Percentiles rank a stretch among this genome's conserved stretches.
These are phyloP conservation scores for Hirtodrosophila alboralis DNA, from an alignment of 2,888 invertebrate genomes.

Conservation along the genomic window DNA sequence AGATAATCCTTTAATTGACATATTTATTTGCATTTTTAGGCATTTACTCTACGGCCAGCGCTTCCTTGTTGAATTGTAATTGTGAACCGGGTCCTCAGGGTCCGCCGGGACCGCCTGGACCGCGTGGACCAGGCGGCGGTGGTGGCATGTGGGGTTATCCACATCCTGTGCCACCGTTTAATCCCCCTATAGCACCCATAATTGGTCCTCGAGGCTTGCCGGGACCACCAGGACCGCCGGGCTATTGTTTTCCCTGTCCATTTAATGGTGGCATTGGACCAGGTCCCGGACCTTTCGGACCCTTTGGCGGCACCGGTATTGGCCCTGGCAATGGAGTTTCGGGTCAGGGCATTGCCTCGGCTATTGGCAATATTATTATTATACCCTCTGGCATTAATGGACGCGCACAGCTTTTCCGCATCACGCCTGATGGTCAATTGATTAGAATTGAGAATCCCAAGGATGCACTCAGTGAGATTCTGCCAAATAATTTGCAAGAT, in stretches of 20 bases:
- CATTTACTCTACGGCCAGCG: slow-evolving; percentile 22
- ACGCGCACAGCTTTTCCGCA: slow-evolving; percentile 56
- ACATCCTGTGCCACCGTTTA: slow-evolving; percentile 50
- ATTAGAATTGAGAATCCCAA: slow-evolving; percentile 51
- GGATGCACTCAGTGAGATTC: slow-evolving; percentile 42
- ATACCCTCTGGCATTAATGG: slow-evolving; percentile 45
- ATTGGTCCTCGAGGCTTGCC: slow-evolving; percentile 63
- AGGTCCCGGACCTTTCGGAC: slow-evolving; percentile 11
- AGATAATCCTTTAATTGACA: not conserved
- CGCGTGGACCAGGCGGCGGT: slow-evolving; percentile 38
- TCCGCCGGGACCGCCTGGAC: slow-evolving; percentile 54
- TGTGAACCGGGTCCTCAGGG: slow-evolving; percentile 67
- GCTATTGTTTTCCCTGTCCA: slow-evolving; percentile 68
- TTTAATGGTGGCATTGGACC: slow-evolving; percentile 15
- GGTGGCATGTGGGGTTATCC: slow-evolving; percentile 50
- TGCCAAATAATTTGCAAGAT: slow-evolving; percentile 35
- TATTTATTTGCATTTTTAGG: slow-evolving; percentile 29
- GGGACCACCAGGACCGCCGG: slow-evolving; percentile 70
- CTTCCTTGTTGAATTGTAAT: slow-evolving; percentile 64
- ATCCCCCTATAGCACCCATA: slow-evolving; percentile 35
- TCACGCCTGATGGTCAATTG: slow-evolving; percentile 63
- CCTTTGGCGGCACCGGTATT: slow-evolving; percentile 14
- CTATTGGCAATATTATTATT: slow-evolving; percentile 64
- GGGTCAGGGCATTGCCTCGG: slow-evolving; percentile 29
- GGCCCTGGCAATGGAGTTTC: no score